Evolutionary conservation across 2,888 invertebrate species (phyloP), one percentile per base, ranked within the genome.

Genomic region (Chymomyza amoena): DNA sequence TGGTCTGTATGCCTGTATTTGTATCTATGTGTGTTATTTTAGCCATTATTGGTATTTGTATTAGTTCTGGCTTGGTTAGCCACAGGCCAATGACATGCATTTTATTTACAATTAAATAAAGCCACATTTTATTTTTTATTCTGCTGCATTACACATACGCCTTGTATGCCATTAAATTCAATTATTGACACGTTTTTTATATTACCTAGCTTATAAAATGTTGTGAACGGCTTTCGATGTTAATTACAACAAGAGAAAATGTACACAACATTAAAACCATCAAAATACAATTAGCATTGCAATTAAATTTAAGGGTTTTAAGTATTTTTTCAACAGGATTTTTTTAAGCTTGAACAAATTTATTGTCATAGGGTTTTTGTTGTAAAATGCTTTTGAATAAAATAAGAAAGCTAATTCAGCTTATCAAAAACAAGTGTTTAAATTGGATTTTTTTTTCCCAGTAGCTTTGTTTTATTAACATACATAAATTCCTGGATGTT

Each of bases 21-120:
- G 71, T 79, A 78, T 78, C 69, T 79, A 67, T 59, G 61, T 60
- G 25, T 50, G 45, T 36, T 45, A 45, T 45, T 45, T 45, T 13
- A 45, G 39, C 39, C 39, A 45, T 45, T 45, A 54, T 16, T 54
- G 54, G 54, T 9, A 54, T 54, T 16, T 54, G 54, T 16, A n/a
- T 18, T 16, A 20, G 15, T 54, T 7, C 54, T 7, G 7, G 54
- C 6, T 54, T 16, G 18, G 54, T 54, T 20, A 20, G 16, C 20
- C 20, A 15, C 54, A 54, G 16, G 16, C 18, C 54, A 54, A 54
- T 54, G 20, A 54, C 15, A 54, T 54, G 16, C 54, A 54, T 54
- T 54, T 54, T 54, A 54, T 54, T n/a, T 54, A 54, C 39, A 45
- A 45, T 45, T 45, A 67, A 69, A 75, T 60, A 60, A 45, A 60